These are phyloP conservation scores for fruit fly (Drosophila melanogaster) DNA, from an alignment of 1,140 invertebrate species.

Conservation along the genomic window Release_6_plus_ISO1_MT NT_033779.5:14617001-14617500, in stretches of 20 bases:
- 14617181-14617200: slow-evolving; percentile 63
- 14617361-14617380: slow-evolving; percentile 37
- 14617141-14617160: slow-evolving; percentile 75
- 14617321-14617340: slow-evolving; percentile 47
- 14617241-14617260: slow-evolving; percentile 28
- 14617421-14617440: slow-evolving; percentile 47
- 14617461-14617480: slow-evolving; percentile 3
- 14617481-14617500: neutral
- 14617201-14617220: slow-evolving; percentile 63
- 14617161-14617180: slow-evolving; percentile 77
- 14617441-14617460: slow-evolving; percentile 65
- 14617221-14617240: slow-evolving; percentile 73
- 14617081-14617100: slow-evolving; percentile 57
- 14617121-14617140: slow-evolving; percentile 60
- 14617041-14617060: slow-evolving; percentile 73
- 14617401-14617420: slow-evolving; percentile 40
- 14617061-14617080: slow-evolving; percentile 72
- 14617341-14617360: slow-evolving; percentile 26
- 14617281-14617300: slow-evolving; percentile 32
- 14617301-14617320: slow-evolving; percentile 29
- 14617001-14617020: slow-evolving; percentile 69
- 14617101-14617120: slow-evolving; percentile 63
- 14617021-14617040: slow-evolving; percentile 65
- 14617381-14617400: slow-evolving; percentile 1
- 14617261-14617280: neutral